phyloP scores from a whole-genome alignment of 2,113 vertebrate species.

The Syrrhaptes paradoxus region DNA sequence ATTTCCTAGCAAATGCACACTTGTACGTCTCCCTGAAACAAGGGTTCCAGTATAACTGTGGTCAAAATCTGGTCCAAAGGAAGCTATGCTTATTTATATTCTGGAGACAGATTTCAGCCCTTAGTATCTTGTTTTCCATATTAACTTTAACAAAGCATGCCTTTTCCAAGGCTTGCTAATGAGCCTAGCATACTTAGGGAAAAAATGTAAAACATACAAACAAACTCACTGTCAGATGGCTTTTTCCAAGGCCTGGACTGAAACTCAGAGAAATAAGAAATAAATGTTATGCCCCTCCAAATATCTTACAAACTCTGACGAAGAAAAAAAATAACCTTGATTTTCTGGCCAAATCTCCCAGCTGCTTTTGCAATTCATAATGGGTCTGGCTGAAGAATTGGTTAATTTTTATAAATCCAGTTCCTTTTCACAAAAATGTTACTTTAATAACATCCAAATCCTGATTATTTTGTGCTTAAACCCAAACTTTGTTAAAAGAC shows the following conservation, averaged over 20 bases:
- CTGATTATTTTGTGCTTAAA: conserved; percentile 23
- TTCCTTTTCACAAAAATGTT: conserved; percentile 37
- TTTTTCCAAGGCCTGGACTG: conserved; percentile 59
- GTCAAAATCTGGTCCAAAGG: conserved; percentile 33
- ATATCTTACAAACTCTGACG: conserved; percentile 49
- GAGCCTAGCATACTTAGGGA: conserved; percentile 46
- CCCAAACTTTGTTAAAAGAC: neutral
- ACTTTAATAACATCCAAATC: conserved; percentile 15
- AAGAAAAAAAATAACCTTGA: conserved; percentile 2
- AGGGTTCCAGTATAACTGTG: conserved; percentile 50
- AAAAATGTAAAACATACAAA: conserved; percentile 67
- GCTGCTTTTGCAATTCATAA: conserved; percentile 51
- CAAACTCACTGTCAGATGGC: conserved; percentile 58
- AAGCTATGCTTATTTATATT: conserved; percentile 61
- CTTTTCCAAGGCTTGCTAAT: conserved; percentile 50
- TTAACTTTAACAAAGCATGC: conserved; percentile 43
- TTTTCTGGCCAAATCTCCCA: conserved; percentile 53
- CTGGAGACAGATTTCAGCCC: conserved; percentile 44
- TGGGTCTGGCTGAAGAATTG: conserved; percentile 9
- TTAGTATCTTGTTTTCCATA: conserved; percentile 64
- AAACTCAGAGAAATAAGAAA: conserved; percentile 49
- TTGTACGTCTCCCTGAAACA: conserved; percentile 8
- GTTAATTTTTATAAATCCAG: conserved; percentile 54
- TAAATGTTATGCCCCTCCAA: conserved; percentile 50
- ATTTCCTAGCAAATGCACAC: neutral